Evolutionary conservation across 1,140 invertebrate genomes (phyloP).

Genomic region (Parasteatoda tepidariorum): DNA sequence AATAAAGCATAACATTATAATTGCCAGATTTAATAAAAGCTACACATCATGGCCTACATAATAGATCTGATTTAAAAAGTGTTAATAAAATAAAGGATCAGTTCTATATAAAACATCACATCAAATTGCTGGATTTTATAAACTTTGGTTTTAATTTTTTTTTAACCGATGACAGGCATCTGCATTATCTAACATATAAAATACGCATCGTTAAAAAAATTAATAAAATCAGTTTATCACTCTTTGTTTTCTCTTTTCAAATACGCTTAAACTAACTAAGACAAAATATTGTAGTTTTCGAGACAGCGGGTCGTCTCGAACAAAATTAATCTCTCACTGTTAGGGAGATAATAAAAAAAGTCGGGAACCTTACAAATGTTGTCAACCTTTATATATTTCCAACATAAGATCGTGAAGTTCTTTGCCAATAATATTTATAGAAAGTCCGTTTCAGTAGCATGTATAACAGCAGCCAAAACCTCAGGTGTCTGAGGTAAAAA

Average conservation of each 20-base stretch:
- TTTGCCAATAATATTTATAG: constrained; percentile 59
- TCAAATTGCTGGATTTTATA: too few relatives aligned
- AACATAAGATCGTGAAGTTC: constrained; percentile 30
- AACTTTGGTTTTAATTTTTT: too few relatives aligned
- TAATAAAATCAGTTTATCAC: constrained; percentile 8
- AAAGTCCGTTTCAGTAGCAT: constrained; percentile 23
- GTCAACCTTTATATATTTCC: constrained; percentile 41
- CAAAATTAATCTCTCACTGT: constrained; percentile 7
- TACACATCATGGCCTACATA: too few relatives aligned
- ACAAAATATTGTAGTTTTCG: constrained; percentile 1
- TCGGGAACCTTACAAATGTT: constrained; percentile 14
- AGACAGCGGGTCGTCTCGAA: constrained; percentile 4
- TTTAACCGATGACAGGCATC: too few relatives aligned
- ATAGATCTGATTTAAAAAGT: too few relatives aligned
- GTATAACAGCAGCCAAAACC: constrained; percentile 32
- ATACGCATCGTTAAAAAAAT: too few relatives aligned
- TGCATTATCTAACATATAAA: too few relatives aligned
- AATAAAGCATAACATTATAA: too few relatives aligned
- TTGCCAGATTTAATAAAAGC: too few relatives aligned
- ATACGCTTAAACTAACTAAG: constrained; percentile 1
- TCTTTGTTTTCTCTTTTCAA: constrained; percentile 2
- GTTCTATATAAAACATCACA: too few relatives aligned
- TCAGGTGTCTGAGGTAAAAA: constrained; percentile 33
- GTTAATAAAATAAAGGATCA: too few relatives aligned
- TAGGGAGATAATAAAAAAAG: constrained; percentile 3